phyloP scores from a whole-genome alignment of 2,888 invertebrate genomes.

The Operophtera brumata region DNA sequence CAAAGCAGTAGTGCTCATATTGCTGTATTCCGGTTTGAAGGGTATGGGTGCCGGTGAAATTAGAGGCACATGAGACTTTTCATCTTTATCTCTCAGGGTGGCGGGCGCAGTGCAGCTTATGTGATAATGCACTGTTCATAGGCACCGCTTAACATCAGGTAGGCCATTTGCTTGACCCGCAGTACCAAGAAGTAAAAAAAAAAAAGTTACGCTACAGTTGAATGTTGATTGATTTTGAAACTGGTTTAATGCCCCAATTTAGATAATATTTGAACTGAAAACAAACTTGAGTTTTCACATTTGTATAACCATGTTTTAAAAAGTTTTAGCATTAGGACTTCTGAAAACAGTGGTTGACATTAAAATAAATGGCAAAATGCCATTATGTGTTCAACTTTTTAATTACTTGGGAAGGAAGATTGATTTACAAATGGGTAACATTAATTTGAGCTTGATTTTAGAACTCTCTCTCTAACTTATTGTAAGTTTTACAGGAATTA shows the following conservation, averaged over 20 bases:
- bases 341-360: constrained; percentile 11
- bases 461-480: constrained; percentile 5
- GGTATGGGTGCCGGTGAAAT: too few relatives aligned
- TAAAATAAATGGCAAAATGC: constrained; percentile 24
- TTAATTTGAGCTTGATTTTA: constrained; percentile 19
- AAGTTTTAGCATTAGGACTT: constrained; percentile 24
- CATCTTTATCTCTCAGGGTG: too few relatives aligned
- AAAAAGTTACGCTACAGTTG: too few relatives aligned
- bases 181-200: too few relatives aligned
- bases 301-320: constrained; percentile 19
- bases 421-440: constrained; percentile 21
- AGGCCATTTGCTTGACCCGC: too few relatives aligned
- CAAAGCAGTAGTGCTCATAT: too few relatives aligned
- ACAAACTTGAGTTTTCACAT: constrained; percentile 14
- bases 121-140: too few relatives aligned
- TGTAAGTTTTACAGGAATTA: background rate
- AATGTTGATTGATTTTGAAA: background rate
- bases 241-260: background rate
- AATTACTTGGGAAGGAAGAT: constrained; percentile 25
- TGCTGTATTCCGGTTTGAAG: too few relatives aligned
- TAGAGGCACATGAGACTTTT: too few relatives aligned
- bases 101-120: too few relatives aligned
- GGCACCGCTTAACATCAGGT: too few relatives aligned
- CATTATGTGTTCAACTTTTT: constrained; percentile 25
- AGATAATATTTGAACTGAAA: constrained; percentile 5